Base-by-base conservation (phyloP, 2,797 vertebrate genomes). In the Eremophila alpestris region DNA sequence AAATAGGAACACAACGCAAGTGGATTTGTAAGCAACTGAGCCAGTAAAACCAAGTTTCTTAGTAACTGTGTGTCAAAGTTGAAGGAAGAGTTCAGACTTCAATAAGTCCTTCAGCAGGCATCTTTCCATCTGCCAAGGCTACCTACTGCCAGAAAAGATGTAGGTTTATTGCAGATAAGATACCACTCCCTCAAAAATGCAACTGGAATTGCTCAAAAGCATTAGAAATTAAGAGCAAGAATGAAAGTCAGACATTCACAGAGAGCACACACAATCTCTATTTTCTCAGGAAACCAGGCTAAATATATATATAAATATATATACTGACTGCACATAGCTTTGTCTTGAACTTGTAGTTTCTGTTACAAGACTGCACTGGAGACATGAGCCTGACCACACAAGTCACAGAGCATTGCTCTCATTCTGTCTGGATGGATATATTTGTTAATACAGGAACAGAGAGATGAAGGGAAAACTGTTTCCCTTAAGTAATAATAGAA, bases 1-100 rank as follows among this genome's bases (percentile, higher is more conserved):
- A 90, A 73, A 46, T 1, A 74, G 9, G 38, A 91, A 27, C 34
- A 58, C 36, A 62, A 49, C 30, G 1, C 23, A 90, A 83, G 10
- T 22, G 41, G 60, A 89, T 75, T 83, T 1, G 2, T 64, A 81
- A 94, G 60, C 36, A 88, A 83, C 18, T 13, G 16, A 71, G 49
- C 27, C 54, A 86, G 64, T 52, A 91, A 94, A 91, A 80, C 23
- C 41, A 34, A 89, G 41, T 89, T 84, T 60, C 67, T 49, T 73
- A 89, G 34, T 40, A 87, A 92, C 13, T n/a, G 23, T 10, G 21
- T 70, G 56, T 90, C 75, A 82, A 65, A 89, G 41, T 55, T 75
- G 46, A 36, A 84, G 74, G 29, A 79, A 82, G 63, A 87, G 45
- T 73, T 95, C 80, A 90, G 62, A 36, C 67, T 59, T 49, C 74